Conservation (phyloP, 2,113 vertebrate genomes). For the Aix galericulata region DNA sequence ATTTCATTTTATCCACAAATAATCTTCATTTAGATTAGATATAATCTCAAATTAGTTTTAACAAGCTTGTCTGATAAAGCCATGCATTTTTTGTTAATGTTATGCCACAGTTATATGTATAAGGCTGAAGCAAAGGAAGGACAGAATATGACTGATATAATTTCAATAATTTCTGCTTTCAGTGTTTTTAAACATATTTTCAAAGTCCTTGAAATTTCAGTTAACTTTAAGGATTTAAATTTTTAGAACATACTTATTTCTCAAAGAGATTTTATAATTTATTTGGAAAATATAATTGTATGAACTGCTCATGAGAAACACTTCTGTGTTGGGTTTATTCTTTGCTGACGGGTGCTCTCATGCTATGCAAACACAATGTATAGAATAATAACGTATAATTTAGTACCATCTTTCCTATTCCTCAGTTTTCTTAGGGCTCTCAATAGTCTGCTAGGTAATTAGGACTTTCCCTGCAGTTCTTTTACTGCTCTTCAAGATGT, state of each 20-base stretch:
- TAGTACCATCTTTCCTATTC: constrained; percentile 7
- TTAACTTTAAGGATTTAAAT: constrained; percentile 34
- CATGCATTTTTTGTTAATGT: neutral
- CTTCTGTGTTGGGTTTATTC: neutral
- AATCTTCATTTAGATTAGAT: constrained; percentile 39
- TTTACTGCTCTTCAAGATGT: constrained; percentile 32
- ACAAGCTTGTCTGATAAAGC: neutral
- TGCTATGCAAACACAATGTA: neutral
- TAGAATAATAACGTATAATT: neutral
- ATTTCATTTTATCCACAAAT: neutral
- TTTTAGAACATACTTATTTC: constrained; percentile 34
- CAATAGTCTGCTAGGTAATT: constrained; percentile 41
- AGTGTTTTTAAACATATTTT: neutral
- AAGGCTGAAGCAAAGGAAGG: neutral
- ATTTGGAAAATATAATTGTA: constrained; percentile 48
- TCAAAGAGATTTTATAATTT: constrained; percentile 24
- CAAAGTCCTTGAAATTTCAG: constrained; percentile 27
- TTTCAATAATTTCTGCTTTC: constrained; percentile 41
- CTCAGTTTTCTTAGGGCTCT: neutral
- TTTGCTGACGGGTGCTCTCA: neutral
- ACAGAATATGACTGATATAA: neutral
- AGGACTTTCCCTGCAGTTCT: constrained; percentile 26
- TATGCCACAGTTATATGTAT: neutral
- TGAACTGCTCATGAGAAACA: constrained; percentile 22
- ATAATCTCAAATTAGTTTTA: constrained; percentile 59